These are phyloP conservation scores for Orthosia incerta DNA, from an alignment of 2,888 invertebrate species.

Conservation along the genomic window DNA sequence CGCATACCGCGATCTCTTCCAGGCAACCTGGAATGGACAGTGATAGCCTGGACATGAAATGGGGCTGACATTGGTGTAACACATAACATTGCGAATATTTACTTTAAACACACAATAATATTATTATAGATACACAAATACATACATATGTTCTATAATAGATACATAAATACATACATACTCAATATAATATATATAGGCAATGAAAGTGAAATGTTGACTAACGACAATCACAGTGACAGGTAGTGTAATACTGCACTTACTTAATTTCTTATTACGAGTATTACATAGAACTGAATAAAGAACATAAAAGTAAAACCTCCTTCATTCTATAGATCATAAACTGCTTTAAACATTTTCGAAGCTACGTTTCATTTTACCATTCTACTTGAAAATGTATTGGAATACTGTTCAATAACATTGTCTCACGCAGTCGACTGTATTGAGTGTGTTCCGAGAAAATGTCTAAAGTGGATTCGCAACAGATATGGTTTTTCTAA, in stretches of 20 bases:
- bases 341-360: conserved; percentile 12
- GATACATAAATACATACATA: no score
- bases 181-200: no score
- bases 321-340: conserved; percentile 5
- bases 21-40: no score
- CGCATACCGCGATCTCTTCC: no score
- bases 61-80: no score
- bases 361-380: conserved; percentile 38
- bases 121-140: no score
- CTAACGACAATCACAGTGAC: no score
- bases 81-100: no score
- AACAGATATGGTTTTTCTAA: conserved; percentile 47
- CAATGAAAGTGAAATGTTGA: no score
- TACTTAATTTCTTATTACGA: not conserved
- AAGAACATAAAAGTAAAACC: not conserved
- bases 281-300: not conserved
- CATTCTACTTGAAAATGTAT: conserved; percentile 39
- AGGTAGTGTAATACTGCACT: not conserved
- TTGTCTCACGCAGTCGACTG: conserved; percentile 42
- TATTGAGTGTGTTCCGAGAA: conserved; percentile 44
- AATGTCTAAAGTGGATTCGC: conserved; percentile 45
- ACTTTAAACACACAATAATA: no score
- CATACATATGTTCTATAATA: no score
- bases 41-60: no score
- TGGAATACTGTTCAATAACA: conserved; percentile 55